Evolutionary conservation across 2,113 vertebrate species (phyloP), one percentile per base, ranked within the genome.

Genomic region (Ondatra zibethicus): DNA sequence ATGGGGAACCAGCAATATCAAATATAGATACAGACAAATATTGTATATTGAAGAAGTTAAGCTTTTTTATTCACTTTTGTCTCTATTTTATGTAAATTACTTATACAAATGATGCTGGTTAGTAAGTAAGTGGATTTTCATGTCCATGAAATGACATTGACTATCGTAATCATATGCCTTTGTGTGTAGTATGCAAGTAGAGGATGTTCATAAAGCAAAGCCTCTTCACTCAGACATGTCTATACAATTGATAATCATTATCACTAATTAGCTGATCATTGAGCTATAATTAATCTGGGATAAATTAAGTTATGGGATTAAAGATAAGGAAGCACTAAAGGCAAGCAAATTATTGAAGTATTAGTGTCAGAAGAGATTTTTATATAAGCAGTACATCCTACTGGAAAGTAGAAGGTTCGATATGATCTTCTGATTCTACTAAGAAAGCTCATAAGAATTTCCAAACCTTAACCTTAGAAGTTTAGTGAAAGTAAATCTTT

Each of bases 221-320:
- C 89, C 92, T 95, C 98, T 98, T 99, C 98, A 98, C 96, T 96
- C 97, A 97, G 97, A 98, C 92, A 97, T 97, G 98, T 96, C 98
- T 98, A 91, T 91, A 96, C 98, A 98, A 98, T 99, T 98, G 96
- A 98, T 98, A 98, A 99, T 98, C 97, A 98, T 96, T 98, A 92
- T 81, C 98, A 85, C 98, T 99, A 99, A 99, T 99, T 99, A 99
- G 98, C 97, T 98, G 97, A 98, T 99, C 97, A 96, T 97, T 96
- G 96, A 98, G 97, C 98, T 98, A 98, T 98, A 99, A 99, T 98
- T 97, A 97, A 98, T 98, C 97, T 92, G 97, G 97, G 98, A 99
- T 98, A 98, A 98, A 99, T 98, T 97, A 98, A 98, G 97, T 95
- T 96, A 94, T 77, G 93, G 98, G 96, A 97, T 99, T 98, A 98